Evolutionary conservation across 2,888 invertebrate species (phyloP).

Genomic region (Apotomis capreana): DNA sequence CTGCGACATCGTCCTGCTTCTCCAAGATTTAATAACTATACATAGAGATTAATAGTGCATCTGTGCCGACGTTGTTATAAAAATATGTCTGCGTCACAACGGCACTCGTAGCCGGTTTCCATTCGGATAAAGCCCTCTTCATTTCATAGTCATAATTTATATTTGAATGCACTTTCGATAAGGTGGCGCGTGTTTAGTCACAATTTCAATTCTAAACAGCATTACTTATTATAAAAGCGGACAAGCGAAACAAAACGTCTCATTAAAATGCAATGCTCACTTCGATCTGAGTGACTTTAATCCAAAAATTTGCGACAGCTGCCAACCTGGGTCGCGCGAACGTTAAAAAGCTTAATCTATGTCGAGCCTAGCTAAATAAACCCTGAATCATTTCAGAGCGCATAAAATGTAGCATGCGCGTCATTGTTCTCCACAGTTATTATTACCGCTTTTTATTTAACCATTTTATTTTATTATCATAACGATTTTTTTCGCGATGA

Average conservation of each 20-base stretch:
- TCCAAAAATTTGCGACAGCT: conserved; percentile 74
- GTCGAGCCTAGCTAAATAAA: conserved; percentile 72
- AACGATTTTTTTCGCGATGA: conserved; percentile 79
- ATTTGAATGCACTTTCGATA: conserved; percentile 34
- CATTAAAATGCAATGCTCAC: conserved; percentile 74
- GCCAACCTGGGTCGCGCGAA: conserved; percentile 61
- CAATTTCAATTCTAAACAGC: conserved; percentile 51
- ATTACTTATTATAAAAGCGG: conserved; percentile 61
- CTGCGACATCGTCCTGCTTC: conserved; percentile 73
- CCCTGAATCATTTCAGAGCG: conserved; percentile 71
- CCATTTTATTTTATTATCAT: conserved; percentile 80
- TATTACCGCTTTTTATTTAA: conserved; percentile 78
- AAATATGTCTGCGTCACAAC: conserved; percentile 58
- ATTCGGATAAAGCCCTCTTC: conserved; percentile 14
- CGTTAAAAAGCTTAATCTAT: conserved; percentile 73
- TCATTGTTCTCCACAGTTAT: conserved; percentile 77
- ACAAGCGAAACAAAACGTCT: conserved; percentile 69
- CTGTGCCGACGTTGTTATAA: conserved; percentile 73
- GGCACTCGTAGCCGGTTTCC: conserved; percentile 27
- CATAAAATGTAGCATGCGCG: conserved; percentile 59
- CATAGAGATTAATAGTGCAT: conserved; percentile 79
- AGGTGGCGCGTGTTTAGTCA: conserved; percentile 40
- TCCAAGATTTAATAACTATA: conserved; percentile 79
- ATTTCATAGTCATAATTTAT: conserved; percentile 32
- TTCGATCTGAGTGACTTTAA: conserved; percentile 66